phyloP scores from a whole-genome alignment of 2,888 invertebrate genomes.

The Amorpha juglandis region DNA sequence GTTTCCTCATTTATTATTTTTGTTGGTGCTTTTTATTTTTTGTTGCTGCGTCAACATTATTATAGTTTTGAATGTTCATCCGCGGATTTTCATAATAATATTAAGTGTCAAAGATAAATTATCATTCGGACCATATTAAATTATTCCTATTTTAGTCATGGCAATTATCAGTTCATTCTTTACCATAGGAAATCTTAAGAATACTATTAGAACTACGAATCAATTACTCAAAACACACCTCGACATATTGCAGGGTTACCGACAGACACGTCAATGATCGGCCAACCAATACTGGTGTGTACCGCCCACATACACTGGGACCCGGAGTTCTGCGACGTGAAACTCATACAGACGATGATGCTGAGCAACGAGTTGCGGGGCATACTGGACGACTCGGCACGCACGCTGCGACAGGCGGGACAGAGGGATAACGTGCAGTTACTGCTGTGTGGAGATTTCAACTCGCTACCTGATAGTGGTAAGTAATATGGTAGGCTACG shows the following conservation, averaged over 20 bases:
- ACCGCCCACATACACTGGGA: constrained; percentile 99
- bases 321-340: constrained; percentile 99
- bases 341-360: constrained; percentile 99
- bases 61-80: too few relatives aligned
- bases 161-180: too few relatives aligned
- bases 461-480: constrained; percentile 98
- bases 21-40: not conserved
- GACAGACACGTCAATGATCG: constrained; percentile 89
- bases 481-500: not conserved
- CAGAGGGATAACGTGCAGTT: constrained; percentile 94
- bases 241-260: constrained; percentile 83
- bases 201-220: not conserved
- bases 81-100: too few relatives aligned
- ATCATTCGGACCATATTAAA: too few relatives aligned
- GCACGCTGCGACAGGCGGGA: constrained; percentile 89
- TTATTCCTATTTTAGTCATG: too few relatives aligned
- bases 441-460: constrained; percentile 98
- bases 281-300: constrained; percentile 96
- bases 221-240: not conserved
- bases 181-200: not conserved
- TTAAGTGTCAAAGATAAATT: too few relatives aligned
- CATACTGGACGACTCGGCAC: constrained; percentile 93
- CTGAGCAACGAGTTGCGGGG: constrained; percentile 95
- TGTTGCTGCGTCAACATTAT: too few relatives aligned
- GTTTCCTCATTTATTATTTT: not conserved